Evolutionary conservation across 1,140 invertebrate species (phyloP), one percentile per base, ranked within the genome.

Genomic region (Camponotus pennsylvanicus): DNA sequence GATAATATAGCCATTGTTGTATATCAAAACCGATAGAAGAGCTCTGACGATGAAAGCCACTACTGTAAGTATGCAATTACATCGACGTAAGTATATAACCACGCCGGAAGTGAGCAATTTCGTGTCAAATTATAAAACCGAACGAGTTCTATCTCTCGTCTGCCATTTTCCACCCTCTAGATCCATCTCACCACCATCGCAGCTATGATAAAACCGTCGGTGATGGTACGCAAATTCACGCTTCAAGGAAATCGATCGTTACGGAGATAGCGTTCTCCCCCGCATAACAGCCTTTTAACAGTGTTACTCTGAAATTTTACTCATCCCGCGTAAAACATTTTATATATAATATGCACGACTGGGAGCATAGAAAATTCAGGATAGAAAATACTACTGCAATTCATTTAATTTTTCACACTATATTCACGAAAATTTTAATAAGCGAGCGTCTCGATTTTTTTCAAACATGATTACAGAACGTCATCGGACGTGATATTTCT

Each of bases 211-310:
- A 57, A 70, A 79, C n/a, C 61, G 76, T 79, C 15, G 66, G 34
- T 32, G 66, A 80, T 70, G 66, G 37, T 71, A 70, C 78, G 49
- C 45, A 71, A 80, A 80, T 80, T 80, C 66, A 80, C 66, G 78
- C 66, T 80, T 80, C 66, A 34, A 80, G 66, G 34, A 80, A 80
- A 80, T 80, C 64, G 64, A 80, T 80, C 78, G 66, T 80, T 80
- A 71, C 57, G 66, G 37, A 80, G 66, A 80, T 80, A 71, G 66
- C 66, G 37, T 57, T 80, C 32, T 61, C 49, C 37, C 37, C 5
- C 15, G 21, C 66, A 59, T 71, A 71, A 80, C 21, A 80, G 69
- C 66, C 34, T 70, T 80, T 71, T 80, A 80, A 80, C 66, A n/a
- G 21, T 80, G 66, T 71, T 80, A 80, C 49, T 57, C 13, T n/a